Percentiles rank a stretch among this genome's conserved stretches.
Evolutionary conservation across 2,888 invertebrate genomes (phyloP).

Genomic region (Idaea biselata): DNA sequence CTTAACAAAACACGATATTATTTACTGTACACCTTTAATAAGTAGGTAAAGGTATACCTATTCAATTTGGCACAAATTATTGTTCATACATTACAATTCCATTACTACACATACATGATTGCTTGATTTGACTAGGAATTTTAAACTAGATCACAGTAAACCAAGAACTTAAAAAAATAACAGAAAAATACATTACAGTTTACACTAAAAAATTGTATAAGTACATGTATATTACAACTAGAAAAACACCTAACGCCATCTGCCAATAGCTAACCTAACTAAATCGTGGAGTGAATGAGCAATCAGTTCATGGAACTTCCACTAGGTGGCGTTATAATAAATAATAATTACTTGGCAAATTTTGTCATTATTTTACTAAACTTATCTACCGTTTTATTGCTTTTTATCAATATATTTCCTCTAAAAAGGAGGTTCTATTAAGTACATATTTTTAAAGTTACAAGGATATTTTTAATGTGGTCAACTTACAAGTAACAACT

Average conservation of each 20-base stretch:
- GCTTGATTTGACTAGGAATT: constrained; percentile 22
- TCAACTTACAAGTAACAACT: no score
- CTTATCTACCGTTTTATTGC: background rate
- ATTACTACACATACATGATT: background rate
- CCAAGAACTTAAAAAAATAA: background rate
- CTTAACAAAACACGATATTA: background rate
- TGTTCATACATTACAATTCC: constrained; percentile 2
- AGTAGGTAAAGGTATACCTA: background rate
- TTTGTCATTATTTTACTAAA: background rate
- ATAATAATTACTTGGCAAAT: background rate
- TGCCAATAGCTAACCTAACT: constrained; percentile 17
- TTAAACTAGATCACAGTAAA: constrained; percentile 18
- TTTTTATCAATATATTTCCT: no score
- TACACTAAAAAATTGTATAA: background rate
- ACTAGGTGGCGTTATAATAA: constrained; percentile 38
- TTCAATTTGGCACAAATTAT: constrained; percentile 22
- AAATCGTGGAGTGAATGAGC: background rate
- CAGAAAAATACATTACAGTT: background rate
- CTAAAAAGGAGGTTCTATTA: no score
- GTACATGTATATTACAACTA: background rate
- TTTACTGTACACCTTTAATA: background rate
- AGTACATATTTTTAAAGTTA: no score
- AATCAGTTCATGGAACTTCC: constrained; percentile 13
- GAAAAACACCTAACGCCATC: constrained; percentile 37
- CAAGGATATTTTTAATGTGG: no score